Evolutionary conservation across 2,113 vertebrate species (phyloP).

Genomic region (Aphelocoma coerulescens): DNA sequence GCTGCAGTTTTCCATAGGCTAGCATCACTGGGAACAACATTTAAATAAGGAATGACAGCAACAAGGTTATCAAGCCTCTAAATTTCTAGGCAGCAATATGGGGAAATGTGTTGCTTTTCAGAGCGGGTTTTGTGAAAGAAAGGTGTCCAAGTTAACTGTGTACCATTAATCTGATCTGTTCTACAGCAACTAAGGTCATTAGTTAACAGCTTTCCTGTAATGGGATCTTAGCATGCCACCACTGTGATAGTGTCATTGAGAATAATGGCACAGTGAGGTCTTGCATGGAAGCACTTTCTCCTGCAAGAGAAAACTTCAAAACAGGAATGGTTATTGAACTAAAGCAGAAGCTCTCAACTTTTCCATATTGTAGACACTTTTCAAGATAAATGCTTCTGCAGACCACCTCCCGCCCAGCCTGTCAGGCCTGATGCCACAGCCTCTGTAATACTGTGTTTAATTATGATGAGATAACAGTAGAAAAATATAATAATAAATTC

Average conservation of each 20-base stretch:
- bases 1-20: neutral
- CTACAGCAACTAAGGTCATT: conserved; percentile 46
- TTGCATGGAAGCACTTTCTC: conserved; percentile 62
- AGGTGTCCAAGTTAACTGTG: conserved; percentile 43
- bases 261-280: conserved; percentile 62
- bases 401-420: conserved; percentile 46
- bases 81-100: conserved; percentile 33
- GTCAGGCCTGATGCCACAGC: conserved; percentile 3
- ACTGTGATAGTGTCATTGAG: conserved; percentile 59
- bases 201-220: conserved; percentile 55
- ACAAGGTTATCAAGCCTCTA: neutral
- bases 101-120: conserved; percentile 46
- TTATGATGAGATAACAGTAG: neutral
- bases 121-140: conserved; percentile 36
- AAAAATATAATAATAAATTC: conserved; percentile 1
- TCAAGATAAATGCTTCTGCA: conserved; percentile 45
- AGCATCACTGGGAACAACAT: neutral
- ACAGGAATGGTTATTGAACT: conserved; percentile 53
- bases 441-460: neutral
- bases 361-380: conserved; percentile 45
- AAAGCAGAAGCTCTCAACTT: conserved; percentile 57
- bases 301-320: conserved; percentile 56
- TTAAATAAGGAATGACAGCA: neutral
- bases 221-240: conserved; percentile 57
- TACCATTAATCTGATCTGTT: conserved; percentile 67